Conservation (phyloP, 2,888 invertebrate species). For the Timema cristinae region DNA sequence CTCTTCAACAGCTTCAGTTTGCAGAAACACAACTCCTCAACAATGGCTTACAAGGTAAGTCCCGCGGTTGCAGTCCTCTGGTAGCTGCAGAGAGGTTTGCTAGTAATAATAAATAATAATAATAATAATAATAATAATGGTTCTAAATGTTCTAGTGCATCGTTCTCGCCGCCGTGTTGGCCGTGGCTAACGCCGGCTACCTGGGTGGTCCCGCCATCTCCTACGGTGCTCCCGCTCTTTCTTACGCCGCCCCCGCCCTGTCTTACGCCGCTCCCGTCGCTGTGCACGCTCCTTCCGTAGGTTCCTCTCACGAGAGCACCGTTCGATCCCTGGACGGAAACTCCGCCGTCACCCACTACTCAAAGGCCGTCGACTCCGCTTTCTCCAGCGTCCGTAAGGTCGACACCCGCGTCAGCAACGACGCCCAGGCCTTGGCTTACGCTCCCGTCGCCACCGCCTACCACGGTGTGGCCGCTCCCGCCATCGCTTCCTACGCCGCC, state of each 20-base stretch:
- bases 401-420: constrained; percentile 56
- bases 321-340: constrained; percentile 61
- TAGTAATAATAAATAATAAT: no score
- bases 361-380: constrained; percentile 68
- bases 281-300: constrained; percentile 32
- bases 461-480: constrained; percentile 47
- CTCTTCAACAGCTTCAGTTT: no score
- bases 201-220: constrained; percentile 26
- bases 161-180: constrained; percentile 22
- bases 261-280: constrained; percentile 26
- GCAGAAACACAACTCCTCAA: no score
- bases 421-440: constrained; percentile 22
- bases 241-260: constrained; percentile 32
- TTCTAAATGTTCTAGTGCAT: constrained; percentile 2
- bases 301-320: constrained; percentile 30
- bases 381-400: constrained; percentile 67
- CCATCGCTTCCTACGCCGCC: constrained; percentile 39
- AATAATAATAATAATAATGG: neutral
- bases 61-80: no score
- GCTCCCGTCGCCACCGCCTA: constrained; percentile 27
- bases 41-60: no score
- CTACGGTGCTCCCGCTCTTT: constrained; percentile 17
- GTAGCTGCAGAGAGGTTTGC: no score
- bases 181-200: constrained; percentile 16
- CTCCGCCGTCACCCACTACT: constrained; percentile 62